Base-by-base conservation (phyloP, 2,888 invertebrate species). In the Pheosia gnoma region DNA sequence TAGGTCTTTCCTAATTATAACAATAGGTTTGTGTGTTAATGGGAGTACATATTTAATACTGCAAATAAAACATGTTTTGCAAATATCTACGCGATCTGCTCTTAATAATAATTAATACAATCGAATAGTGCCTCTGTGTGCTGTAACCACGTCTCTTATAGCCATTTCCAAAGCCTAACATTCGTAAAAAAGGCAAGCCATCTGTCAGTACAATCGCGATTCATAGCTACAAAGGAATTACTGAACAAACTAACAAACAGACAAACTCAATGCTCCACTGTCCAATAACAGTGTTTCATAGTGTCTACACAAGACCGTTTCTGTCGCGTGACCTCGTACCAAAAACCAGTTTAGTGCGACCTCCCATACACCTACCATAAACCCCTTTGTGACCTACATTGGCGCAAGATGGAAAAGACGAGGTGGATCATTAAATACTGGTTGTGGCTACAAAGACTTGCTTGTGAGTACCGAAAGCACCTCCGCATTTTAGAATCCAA, bases 261-360 rank as follows among this genome's bases (percentile, higher is more conserved):
- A 78, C 81, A 78, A 74, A 79, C 84, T 89, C 84, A 91, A 90
- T 87, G 88, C 80, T 81, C 72, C 83, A 83, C 90, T 91, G 90
- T 91, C 89, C 87, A 84, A 88, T 87, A 91, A 91, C 91, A 92
- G 90, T 86, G 89, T 89, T 87, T 84, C 90, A 89, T 83, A 92
- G 91, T 88, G 84, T 85, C 85, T 83, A 83, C 82, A 90, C 87
- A 89, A 90, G 88, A 89, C 81, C 86, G 79, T 83, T 87, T 89
- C 88, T 91, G 91, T 92, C 88, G 82, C 84, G 74, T 86, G 90
- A 86, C 90, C 91, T 90, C 91, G 89, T 75, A 70, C 78, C 75
- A 65, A 73, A 71, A 84, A 83, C 91, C 87, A 87, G 49, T 66
- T 51, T 73, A 74, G 68, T 61, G n/a, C 62, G 85, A 82, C 70